Evolutionary conservation across 2,797 vertebrate species (phyloP).

Genomic region (Pipistrellus kuhlii): DNA sequence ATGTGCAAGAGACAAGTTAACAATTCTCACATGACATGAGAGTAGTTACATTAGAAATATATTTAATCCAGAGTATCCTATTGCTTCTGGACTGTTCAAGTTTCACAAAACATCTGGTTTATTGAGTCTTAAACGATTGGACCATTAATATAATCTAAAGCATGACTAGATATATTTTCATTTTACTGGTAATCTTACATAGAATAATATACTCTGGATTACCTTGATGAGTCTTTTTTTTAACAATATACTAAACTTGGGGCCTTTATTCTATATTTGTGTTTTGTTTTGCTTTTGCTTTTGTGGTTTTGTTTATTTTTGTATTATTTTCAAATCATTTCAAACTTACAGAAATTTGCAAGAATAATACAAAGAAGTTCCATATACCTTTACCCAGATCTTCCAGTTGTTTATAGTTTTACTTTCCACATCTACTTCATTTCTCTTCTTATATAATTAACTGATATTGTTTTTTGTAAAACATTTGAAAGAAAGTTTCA

Average conservation of each 20-base stretch:
- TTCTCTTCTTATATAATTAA: not conserved
- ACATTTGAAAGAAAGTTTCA: not conserved
- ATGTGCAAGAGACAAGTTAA: not conserved
- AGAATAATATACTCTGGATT: slow-evolving; percentile 23
- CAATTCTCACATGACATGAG: not conserved
- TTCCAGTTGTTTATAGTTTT: not conserved
- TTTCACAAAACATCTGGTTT: slow-evolving; percentile 28
- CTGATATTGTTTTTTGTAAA: not conserved
- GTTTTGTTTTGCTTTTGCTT: not conserved
- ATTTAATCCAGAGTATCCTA: not conserved
- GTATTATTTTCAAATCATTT: slow-evolving; percentile 55
- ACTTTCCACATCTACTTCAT: not conserved
- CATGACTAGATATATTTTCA: not conserved
- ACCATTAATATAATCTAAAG: slow-evolving; percentile 20
- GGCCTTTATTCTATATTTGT: not conserved
- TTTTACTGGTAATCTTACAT: slow-evolving; percentile 41
- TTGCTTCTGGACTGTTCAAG: not conserved
- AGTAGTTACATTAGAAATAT: not conserved
- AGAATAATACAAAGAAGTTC: not conserved
- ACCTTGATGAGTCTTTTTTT: slow-evolving; percentile 32
- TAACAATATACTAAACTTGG: not conserved
- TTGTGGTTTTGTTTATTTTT: not conserved
- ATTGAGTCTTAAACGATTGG: slow-evolving; percentile 26
- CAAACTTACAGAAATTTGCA: slow-evolving; percentile 16
- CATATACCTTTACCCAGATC: not conserved